A percentile compares a stretch with the other conserved stretches of the same genome.
Evolutionary conservation across 2,113 vertebrate genomes (phyloP).

Genomic region (Ctenomys sociabilis): DNA sequence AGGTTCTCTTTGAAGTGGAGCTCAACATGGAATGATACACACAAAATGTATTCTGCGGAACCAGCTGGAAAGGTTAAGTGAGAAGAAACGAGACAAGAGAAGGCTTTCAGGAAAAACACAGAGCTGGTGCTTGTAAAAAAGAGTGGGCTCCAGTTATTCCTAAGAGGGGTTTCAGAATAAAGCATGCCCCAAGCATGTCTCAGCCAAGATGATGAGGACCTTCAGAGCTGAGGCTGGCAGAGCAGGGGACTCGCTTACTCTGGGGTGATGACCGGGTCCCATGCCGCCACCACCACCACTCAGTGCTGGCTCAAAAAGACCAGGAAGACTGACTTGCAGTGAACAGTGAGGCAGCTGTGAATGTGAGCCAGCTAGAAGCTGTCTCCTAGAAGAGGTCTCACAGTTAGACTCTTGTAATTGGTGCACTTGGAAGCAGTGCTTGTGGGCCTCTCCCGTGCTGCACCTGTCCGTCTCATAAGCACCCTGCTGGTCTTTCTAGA

Average conservation of each 20-base stretch:
- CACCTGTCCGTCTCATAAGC: accelerated
- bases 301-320: neutral
- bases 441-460: too few relatives aligned
- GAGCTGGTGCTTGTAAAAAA: neutral
- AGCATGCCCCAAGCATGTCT: neutral
- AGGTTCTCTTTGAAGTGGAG: neutral
- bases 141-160: neutral
- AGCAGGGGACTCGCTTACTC: neutral
- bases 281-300: too few relatives aligned
- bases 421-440: neutral
- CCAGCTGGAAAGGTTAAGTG: neutral
- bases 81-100: neutral
- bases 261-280: neutral
- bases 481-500: neutral
- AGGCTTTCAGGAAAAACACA: neutral
- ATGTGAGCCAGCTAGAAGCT: neutral
- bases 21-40: neutral
- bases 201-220: accelerated
- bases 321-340: neutral
- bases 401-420: neutral
- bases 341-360: neutral
- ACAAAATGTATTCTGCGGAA: neutral
- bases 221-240: neutral
- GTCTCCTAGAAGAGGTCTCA: neutral
- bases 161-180: neutral